phyloP scores from a whole-genome alignment of 2,797 vertebrate genomes.

The Alca torda region DNA sequence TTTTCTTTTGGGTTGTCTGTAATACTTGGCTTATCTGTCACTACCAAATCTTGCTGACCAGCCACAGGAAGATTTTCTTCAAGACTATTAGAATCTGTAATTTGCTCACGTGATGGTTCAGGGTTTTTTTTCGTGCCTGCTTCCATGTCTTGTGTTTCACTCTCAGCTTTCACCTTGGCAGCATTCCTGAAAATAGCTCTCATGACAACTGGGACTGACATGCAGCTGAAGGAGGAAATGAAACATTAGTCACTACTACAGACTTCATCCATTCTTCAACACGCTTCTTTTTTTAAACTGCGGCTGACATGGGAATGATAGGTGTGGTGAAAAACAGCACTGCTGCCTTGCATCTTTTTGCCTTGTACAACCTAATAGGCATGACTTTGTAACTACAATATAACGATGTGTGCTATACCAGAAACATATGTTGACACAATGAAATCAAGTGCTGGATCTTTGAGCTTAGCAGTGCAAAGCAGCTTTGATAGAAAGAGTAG shows the following conservation, averaged over 20 bases:
- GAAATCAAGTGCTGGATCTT: not conserved
- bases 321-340: not conserved
- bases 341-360: not conserved
- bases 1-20: not conserved
- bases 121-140: not conserved
- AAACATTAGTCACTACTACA: not conserved
- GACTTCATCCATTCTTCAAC: not conserved
- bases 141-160: not conserved
- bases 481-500: not conserved
- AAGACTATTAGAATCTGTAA: not conserved
- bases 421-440: not conserved
- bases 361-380: not conserved
- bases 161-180: slow-evolving; percentile 29
- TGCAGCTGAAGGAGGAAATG: slow-evolving; percentile 71
- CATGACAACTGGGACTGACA: slow-evolving; percentile 86
- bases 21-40: not conserved
- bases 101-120: not conserved
- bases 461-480: not conserved
- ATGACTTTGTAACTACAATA: not conserved
- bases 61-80: not conserved
- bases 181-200: slow-evolving; percentile 73
- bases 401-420: not conserved
- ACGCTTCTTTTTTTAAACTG: not conserved
- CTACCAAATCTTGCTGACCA: not conserved
- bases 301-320: not conserved